Percentiles rank a stretch among this genome's conserved stretches.
phyloP scores from a whole-genome alignment of 1,140 invertebrate genomes.

The Doryteuthis pealeii region DNA sequence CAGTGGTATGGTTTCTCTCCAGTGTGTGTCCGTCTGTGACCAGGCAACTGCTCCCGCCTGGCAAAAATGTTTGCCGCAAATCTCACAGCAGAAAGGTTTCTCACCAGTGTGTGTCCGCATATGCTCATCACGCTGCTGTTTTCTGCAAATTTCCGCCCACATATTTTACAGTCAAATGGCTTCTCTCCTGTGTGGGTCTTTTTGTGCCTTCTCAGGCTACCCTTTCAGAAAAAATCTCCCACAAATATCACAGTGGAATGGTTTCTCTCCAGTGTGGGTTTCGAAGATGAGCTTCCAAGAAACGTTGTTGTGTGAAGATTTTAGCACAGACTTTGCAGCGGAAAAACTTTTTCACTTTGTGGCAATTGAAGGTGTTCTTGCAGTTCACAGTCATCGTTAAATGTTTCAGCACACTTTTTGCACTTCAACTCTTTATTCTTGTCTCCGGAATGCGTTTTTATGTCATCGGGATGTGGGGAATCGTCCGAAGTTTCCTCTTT shows the following conservation, averaged over 20 bases:
- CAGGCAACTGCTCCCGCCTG: conserved; percentile 25
- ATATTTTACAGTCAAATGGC: background rate
- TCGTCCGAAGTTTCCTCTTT: too few relatives aligned
- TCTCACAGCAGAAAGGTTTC: conserved; percentile 63
- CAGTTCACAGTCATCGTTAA: too few relatives aligned
- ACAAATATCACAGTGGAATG: background rate
- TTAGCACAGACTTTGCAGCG: too few relatives aligned
- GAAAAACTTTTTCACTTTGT: too few relatives aligned
- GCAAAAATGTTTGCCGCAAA: conserved; percentile 31
- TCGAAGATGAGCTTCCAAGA: too few relatives aligned
- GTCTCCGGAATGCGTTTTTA: too few relatives aligned
- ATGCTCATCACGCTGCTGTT: conserved; percentile 57
- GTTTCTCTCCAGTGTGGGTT: too few relatives aligned
- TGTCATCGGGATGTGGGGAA: too few relatives aligned
- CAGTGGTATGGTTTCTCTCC: conserved; percentile 87
- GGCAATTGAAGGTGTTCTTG: too few relatives aligned
- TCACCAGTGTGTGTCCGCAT: conserved; percentile 64
- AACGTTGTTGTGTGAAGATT: too few relatives aligned
- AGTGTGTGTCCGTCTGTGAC: conserved; percentile 66
- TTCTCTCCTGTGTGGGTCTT: background rate
- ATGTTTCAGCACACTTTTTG: too few relatives aligned
- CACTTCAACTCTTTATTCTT: too few relatives aligned
- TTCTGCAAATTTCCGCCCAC: background rate
- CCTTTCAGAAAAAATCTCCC: background rate
- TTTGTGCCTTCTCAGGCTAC: background rate